Percentiles rank a stretch among this genome's conserved stretches.
These are phyloP conservation scores for Cotesia chilonis DNA, from an alignment of 1,140 invertebrate genomes.

Conservation along the genomic window DNA sequence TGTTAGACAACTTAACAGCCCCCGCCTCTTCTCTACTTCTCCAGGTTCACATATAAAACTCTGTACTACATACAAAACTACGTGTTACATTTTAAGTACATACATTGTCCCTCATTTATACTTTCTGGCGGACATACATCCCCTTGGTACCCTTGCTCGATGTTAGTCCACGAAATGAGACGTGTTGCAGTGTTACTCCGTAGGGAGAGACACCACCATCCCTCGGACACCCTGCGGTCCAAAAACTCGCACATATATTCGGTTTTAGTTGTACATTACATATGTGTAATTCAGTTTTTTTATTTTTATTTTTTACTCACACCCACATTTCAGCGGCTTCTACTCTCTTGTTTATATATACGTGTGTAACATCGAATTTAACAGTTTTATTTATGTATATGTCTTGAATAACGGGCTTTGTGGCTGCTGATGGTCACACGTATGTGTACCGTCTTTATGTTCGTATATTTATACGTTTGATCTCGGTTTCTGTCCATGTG, in stretches of 20 bases:
- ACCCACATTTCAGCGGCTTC: conserved; percentile 19
- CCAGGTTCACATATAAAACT: not conserved
- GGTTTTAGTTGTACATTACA: not conserved
- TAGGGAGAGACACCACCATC: conserved; percentile 42
- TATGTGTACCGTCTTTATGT: not conserved
- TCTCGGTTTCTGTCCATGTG: conserved; percentile 3
- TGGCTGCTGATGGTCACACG: conserved; percentile 1
- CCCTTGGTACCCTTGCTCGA: conserved; percentile 29
- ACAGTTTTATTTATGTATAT: conserved; percentile 30
- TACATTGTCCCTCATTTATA: conserved; percentile 24
- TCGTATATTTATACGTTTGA: conserved; percentile 16
- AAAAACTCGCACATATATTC: conserved; percentile 11
- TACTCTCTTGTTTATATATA: too few relatives aligned
- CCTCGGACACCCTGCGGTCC: conserved; percentile 46
- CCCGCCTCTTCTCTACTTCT: conserved; percentile 41
- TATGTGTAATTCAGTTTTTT: conserved; percentile 6
- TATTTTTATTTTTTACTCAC: conserved; percentile 21
- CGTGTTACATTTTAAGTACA: too few relatives aligned
- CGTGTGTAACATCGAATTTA: conserved; percentile 21
- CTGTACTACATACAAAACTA: too few relatives aligned
- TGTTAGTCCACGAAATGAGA: conserved; percentile 36
- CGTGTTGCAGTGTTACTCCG: conserved; percentile 42
- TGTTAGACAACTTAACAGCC: conserved; percentile 55
- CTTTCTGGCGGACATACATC: conserved; percentile 12
- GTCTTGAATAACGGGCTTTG: conserved; percentile 10